Conservation (phyloP, 2,113 vertebrate species). For the Fukomys damarensis region DNA sequence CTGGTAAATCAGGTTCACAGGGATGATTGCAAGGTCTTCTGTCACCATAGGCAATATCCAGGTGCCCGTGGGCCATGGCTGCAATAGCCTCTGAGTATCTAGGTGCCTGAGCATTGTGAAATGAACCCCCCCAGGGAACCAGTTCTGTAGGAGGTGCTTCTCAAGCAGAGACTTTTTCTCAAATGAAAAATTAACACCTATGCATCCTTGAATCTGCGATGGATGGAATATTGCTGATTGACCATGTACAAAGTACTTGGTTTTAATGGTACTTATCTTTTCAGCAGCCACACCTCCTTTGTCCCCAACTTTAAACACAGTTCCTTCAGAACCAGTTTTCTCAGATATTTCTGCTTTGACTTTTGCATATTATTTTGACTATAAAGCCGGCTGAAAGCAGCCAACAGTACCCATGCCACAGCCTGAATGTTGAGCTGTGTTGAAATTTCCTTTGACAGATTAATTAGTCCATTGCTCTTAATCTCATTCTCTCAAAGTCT, state of each 20-base stretch:
- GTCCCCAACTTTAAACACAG: background rate
- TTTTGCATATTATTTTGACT: background rate
- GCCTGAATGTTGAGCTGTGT: background rate
- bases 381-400: background rate
- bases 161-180: background rate
- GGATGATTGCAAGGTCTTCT: no score
- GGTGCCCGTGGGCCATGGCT: no score
- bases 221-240: background rate
- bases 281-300: background rate
- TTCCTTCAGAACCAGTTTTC: background rate
- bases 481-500: background rate
- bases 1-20: no score
- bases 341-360: background rate
- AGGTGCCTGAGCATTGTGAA: background rate
- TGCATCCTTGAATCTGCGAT: background rate
- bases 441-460: background rate
- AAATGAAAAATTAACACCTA: background rate
- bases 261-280: background rate
- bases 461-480: background rate
- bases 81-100: no score
- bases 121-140: background rate
- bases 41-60: no score
- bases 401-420: background rate
- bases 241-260: background rate
- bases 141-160: background rate